Evolutionary conservation across 1,140 invertebrate species (phyloP).

Genomic region (Papilio glaucus): DNA sequence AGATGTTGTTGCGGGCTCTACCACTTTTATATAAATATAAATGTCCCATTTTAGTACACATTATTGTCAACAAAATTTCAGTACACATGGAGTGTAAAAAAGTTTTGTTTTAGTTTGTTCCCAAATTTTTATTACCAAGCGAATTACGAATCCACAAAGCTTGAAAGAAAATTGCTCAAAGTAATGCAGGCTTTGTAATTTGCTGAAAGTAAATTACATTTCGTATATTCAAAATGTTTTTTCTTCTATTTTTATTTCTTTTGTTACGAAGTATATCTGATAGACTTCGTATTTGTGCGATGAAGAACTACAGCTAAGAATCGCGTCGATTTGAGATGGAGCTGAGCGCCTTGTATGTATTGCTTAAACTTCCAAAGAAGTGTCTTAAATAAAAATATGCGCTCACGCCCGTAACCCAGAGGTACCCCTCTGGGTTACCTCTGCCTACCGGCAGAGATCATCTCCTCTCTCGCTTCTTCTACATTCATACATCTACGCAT

Average conservation of each 20-base stretch:
- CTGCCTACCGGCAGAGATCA: too few relatives aligned
- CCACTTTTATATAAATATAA: too few relatives aligned
- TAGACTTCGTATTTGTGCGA: not conserved
- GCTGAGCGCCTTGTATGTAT: too few relatives aligned
- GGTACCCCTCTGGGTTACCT: too few relatives aligned
- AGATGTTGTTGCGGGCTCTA: too few relatives aligned
- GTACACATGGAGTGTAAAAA: not conserved
- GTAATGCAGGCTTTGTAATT: constrained; percentile 13
- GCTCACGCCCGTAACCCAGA: too few relatives aligned
- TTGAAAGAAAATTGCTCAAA: constrained; percentile 17
- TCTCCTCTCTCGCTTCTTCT: too few relatives aligned
- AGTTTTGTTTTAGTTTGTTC: not conserved
- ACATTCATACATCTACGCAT: too few relatives aligned
- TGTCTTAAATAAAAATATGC: too few relatives aligned
- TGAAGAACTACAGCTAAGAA: not conserved
- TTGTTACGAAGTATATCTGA: not conserved
- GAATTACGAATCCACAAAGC: constrained; percentile 13
- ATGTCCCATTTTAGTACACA: not conserved
- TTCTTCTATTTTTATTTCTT: not conserved
- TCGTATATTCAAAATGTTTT: not conserved
- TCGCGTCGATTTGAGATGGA: not conserved
- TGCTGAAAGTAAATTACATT: constrained; percentile 10
- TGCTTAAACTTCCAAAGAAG: too few relatives aligned
- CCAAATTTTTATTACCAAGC: constrained; percentile 2
- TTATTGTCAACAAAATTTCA: not conserved